Evolutionary conservation across 2,113 vertebrate genomes (phyloP).

Genomic region (Tamias sibiricus): DNA sequence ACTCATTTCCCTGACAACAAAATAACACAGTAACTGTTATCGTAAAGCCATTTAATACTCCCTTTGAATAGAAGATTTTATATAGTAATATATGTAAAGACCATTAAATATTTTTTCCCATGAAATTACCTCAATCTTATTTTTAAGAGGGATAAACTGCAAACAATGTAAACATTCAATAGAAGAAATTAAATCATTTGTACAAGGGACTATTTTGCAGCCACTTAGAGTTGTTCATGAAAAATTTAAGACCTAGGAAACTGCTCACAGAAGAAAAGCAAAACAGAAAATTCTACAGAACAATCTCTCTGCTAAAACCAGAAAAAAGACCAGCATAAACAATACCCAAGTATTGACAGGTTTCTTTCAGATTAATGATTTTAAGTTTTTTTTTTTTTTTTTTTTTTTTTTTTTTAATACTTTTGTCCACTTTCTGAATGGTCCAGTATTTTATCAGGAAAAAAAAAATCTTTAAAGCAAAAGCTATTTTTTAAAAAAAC

Average conservation of each 20-base stretch:
- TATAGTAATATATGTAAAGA: neutral
- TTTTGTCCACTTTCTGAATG: slow-evolving; percentile 40
- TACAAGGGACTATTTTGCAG: slow-evolving; percentile 24
- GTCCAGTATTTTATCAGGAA: neutral
- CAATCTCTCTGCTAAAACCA: slow-evolving; percentile 27
- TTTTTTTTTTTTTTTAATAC: neutral
- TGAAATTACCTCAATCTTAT: slow-evolving; percentile 1
- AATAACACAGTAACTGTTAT: neutral
- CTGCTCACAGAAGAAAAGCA: slow-evolving; percentile 32
- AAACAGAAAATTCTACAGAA: slow-evolving; percentile 46
- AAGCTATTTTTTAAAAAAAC: neutral
- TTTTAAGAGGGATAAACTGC: neutral
- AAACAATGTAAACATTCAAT: neutral
- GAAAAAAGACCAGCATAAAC: neutral
- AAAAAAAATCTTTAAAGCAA: slow-evolving; percentile 28
- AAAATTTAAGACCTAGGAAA: slow-evolving; percentile 33
- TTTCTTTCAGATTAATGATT: slow-evolving; percentile 8
- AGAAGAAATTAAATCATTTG: neutral
- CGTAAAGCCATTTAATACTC: neutral
- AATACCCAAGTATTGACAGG: neutral
- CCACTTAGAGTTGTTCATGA: slow-evolving; percentile 1
- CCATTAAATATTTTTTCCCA: neutral
- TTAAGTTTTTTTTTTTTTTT: neutral
- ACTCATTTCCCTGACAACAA: neutral
- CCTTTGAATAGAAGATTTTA: slow-evolving; percentile 33